Base-by-base conservation (phyloP, 2,888 invertebrate genomes). In the Morpho deidamia region DNA sequence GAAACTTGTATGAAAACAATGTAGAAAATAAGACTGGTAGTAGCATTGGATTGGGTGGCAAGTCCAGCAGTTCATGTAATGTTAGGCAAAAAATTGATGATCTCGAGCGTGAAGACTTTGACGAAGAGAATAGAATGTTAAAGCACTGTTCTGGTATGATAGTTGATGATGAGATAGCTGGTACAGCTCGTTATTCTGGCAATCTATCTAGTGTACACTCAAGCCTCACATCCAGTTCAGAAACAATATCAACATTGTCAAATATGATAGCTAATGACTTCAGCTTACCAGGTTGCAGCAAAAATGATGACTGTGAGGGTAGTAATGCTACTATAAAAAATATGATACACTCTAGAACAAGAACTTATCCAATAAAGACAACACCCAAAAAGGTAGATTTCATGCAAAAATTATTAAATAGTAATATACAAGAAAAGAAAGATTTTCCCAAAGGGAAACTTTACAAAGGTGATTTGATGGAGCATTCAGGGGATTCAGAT, bases 71-170 rank as follows among this genome's bases (percentile, higher is more conserved):
- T 39, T 69, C 69, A 48, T 72, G 67, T 65, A 70, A 67, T 65
- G 71, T 58, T 47, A 70, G 76, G 51, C 77, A 81, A 65, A 74
- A 74, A 55, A 86, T 86, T 53, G 89, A 90, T 51, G 83, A 87
- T 41, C 71, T 90, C 37, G 90, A 90, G 61, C 70, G 88, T 2
- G 79, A 84, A 56, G 90, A 90, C 58, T 90, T 88, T 40, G 87
- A 88, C 45, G 89, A 89, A 59, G 89, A 90, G 60, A 88, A 89
- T 60, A 72, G 86, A 42, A 76, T 90, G 55, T 66, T 87, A 44
- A 85, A 86, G 49, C 83, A 82, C 53, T 86, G 86, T 63, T 78
- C 87, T 5, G 78, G 75, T 43, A 79, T 88, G 70, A 76, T 83
- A 42, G 82, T 85, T 3, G 86, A 87, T 53, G 74, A 73, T 8